Percentiles rank a stretch among this genome's conserved stretches.
These are phyloP conservation scores for Ancistrus triradiatus DNA, from an alignment of 2,113 vertebrate genomes.

Conservation along the genomic window DNA sequence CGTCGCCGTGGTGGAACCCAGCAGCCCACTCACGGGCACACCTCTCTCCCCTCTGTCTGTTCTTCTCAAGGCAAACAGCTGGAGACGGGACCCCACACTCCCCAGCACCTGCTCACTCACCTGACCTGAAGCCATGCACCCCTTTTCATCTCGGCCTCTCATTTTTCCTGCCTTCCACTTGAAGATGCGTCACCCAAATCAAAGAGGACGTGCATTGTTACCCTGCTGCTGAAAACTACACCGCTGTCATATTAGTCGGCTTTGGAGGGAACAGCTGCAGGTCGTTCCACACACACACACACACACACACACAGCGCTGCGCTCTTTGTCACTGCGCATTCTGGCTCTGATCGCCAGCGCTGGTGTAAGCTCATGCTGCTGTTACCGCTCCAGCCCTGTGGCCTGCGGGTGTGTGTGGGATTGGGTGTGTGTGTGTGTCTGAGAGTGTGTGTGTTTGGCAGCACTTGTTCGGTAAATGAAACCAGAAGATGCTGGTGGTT, in stretches of 20 bases:
- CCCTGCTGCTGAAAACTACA: slow-evolving; percentile 55
- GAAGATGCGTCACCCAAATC: slow-evolving; percentile 58
- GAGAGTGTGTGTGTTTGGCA: slow-evolving; percentile 54
- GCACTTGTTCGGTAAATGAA: slow-evolving; percentile 65
- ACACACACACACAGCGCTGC: background rate
- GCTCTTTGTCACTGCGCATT: slow-evolving; percentile 61
- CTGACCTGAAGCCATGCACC: slow-evolving; percentile 60
- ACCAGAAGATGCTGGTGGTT: slow-evolving; percentile 72
- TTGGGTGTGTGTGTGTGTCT: slow-evolving; percentile 19
- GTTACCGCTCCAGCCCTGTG: slow-evolving; percentile 63
- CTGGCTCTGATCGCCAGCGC: slow-evolving; percentile 48
- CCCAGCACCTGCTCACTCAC: slow-evolving; percentile 57
- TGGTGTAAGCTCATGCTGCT: slow-evolving; percentile 58
- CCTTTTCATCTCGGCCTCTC: slow-evolving; percentile 24
- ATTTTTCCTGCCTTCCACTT: slow-evolving; percentile 27
- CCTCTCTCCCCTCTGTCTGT: background rate
- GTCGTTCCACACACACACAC: slow-evolving; percentile 45
- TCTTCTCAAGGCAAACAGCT: slow-evolving; percentile 7
- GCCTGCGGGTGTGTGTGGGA: slow-evolving; percentile 55
- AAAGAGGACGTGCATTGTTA: slow-evolving; percentile 57
- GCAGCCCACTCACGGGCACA: background rate
- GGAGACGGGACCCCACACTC: slow-evolving; percentile 40
- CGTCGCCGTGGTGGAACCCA: background rate
- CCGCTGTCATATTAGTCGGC: slow-evolving; percentile 59
- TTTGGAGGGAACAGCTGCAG: slow-evolving; percentile 61